Percentiles rank a stretch among this genome's conserved stretches.
Conservation (phyloP, 2,113 vertebrate species). For the Bos javanicus region DNA sequence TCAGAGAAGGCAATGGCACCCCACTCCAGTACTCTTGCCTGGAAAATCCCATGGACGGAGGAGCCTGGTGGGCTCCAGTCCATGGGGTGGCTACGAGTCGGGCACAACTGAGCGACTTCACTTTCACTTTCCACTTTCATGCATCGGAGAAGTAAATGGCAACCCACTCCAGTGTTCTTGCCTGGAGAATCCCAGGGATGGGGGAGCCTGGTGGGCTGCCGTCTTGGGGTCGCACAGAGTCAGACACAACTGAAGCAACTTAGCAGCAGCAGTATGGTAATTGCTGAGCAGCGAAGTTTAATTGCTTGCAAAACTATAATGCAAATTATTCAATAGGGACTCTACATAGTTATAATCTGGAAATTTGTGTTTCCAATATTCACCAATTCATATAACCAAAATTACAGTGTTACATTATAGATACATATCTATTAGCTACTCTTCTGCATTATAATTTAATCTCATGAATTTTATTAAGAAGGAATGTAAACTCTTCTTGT, state of each 20-base stretch:
- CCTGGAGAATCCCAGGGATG: no score
- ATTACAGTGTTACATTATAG: not conserved
- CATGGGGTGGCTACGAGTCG: no score
- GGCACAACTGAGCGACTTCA: no score
- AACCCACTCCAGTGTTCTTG: no score
- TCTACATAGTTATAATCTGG: not conserved
- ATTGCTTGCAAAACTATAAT: not conserved
- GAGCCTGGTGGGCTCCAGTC: no score
- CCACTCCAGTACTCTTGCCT: no score
- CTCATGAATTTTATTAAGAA: not conserved
- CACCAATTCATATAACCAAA: not conserved
- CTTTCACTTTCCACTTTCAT: no score
- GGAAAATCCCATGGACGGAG: no score
- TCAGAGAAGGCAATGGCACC: not conserved
- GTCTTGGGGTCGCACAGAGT: no score
- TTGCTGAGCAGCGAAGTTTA: constrained; percentile 6
- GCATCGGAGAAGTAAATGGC: no score
- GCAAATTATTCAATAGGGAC: not conserved
- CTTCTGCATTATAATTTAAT: not conserved
- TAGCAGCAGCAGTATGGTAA: not conserved
- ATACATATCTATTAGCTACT: not conserved
- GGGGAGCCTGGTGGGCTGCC: no score
- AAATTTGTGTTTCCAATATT: constrained; percentile 23
- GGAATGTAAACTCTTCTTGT: not conserved
- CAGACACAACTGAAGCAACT: no score